Evolutionary conservation across 2,113 vertebrate species (phyloP), one percentile per base, ranked within the genome.

Genomic region (Casuarius casuarius): DNA sequence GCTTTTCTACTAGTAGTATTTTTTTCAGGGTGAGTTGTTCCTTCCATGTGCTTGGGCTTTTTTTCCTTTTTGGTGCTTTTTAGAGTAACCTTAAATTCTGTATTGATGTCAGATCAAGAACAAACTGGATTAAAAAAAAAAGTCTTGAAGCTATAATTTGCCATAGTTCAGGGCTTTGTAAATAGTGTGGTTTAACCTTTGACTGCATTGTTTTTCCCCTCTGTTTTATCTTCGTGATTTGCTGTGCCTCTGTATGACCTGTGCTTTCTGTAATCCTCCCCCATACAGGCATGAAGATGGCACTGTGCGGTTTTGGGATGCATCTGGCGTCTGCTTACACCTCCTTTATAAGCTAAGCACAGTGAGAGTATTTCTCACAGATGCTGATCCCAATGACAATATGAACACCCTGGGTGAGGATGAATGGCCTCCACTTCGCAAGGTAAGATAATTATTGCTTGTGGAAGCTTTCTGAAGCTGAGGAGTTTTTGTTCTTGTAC

Each of bases 271-370:
- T 80, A 23, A 82, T 33, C 16, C 26, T 63, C 8, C 29, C 54
- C 22, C 40, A 5, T 25, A 8, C 74, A 99, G 99, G 84, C 99
- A 99, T 1, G 99, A 99, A 89, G 99, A 99, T 2, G 99, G 99
- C 70, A 99, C 99, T 0, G 99, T 99, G 59, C 97, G 99, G 13
- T 99, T 99, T 97, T 99, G 99, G 99, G 99, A 99, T 8, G 99
- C 99, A 4, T 99, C 99, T 0, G 99, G 99, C 9, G 98, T 99
- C 72, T 99, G 99, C 92, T 94, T 99, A 46, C 98, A 98, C 91
- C 99, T 99, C 75, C 98, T 99, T 22, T 99, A 99, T 84, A 99
- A 99, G 80, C 97, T 99, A n/a, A 99, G 99, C 98, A 99, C 99
- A 0, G 98, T 99, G 35, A 97, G 87, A 6, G 99, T 99, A 21